phyloP scores from a whole-genome alignment of 2,113 vertebrate genomes.

The Emydura subglobosa region DNA sequence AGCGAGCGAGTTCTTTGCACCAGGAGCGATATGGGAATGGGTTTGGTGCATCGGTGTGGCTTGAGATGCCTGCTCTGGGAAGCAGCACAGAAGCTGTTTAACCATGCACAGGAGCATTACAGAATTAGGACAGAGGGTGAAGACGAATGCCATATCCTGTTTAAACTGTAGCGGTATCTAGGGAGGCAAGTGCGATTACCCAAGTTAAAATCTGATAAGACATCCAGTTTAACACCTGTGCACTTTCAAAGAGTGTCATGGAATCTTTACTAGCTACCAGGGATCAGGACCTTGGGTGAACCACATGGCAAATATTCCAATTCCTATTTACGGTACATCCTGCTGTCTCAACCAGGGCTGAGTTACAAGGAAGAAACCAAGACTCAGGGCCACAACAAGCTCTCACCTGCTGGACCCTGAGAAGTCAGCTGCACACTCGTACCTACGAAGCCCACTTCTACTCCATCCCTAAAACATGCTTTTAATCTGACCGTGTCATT shows the following conservation, averaged over 20 bases:
- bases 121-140: not conserved
- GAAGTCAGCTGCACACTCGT: not conserved
- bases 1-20: not conserved
- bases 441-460: not conserved
- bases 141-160: not conserved
- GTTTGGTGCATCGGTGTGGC: not conserved
- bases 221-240: not conserved
- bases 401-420: rapidly evolving
- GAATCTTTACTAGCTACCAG: not conserved
- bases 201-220: not conserved
- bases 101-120: not conserved
- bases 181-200: not conserved
- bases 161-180: not conserved
- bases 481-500: not conserved
- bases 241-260: not conserved
- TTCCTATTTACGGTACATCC: not conserved
- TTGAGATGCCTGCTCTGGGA: not conserved
- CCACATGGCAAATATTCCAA: not conserved
- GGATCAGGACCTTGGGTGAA: not conserved
- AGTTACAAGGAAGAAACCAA: not conserved
- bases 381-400: not conserved
- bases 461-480: not conserved
- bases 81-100: not conserved
- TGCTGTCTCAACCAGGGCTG: not conserved
- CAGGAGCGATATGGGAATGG: not conserved